These are phyloP conservation scores for Laothoe populi DNA, from an alignment of 2,888 invertebrate species.

Conservation along the genomic window DNA sequence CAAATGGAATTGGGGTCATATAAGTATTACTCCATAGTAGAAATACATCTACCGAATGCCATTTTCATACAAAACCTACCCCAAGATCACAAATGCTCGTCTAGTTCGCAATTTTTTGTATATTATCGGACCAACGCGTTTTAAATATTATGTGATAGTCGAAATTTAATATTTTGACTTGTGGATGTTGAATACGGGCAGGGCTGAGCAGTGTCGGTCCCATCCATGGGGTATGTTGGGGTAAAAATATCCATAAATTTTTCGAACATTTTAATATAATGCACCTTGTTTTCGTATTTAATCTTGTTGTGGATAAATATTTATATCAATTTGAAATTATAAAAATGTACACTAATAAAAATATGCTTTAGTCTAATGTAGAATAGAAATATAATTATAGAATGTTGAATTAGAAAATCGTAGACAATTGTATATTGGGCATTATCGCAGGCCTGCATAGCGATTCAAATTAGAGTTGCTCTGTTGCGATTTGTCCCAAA, in stretches of 20 bases:
- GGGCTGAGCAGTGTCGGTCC: not conserved
- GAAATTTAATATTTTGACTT: not conserved
- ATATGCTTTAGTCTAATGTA: not conserved
- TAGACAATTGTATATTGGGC: not conserved
- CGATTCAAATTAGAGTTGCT: not conserved
- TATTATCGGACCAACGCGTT: constrained; percentile 17
- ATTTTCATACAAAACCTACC: not conserved
- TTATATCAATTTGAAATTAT: not conserved
- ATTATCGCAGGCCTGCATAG: not conserved
- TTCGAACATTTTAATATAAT: not conserved
- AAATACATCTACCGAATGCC: not conserved
- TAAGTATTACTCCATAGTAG: no score
- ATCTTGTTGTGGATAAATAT: not conserved
- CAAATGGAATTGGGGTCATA: no score
- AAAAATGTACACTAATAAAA: not conserved
- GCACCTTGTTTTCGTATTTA: not conserved
- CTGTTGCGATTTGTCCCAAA: not conserved
- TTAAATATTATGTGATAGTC: not conserved
- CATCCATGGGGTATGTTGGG: not conserved
- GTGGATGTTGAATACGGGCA: not conserved
- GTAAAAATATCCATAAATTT: not conserved
- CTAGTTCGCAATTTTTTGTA: not conserved
- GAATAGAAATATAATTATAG: not conserved
- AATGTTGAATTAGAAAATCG: constrained; percentile 3
- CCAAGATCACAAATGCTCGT: constrained; percentile 7